Evolutionary conservation across 1,140 invertebrate genomes (phyloP), one percentile per base, ranked within the genome.

Genomic region (Lucilia sericata): DNA sequence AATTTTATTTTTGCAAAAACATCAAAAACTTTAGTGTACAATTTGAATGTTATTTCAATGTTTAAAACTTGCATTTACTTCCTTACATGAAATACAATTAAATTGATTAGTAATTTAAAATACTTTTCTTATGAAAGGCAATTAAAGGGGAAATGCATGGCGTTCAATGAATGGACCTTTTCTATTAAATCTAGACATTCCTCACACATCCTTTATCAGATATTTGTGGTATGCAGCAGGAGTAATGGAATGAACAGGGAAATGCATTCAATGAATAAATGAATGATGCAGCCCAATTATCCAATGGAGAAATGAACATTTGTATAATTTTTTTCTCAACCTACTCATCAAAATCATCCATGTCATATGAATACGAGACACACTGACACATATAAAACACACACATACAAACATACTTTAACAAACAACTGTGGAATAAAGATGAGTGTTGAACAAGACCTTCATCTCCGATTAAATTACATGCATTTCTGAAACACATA

Each of bases 381-480:
- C 30, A 76, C 65, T 21, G n/a, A 51, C 76, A 80, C 19, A 25
- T 17, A 76, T 21, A 34, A 76, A 36, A 42, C 30, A n/a, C 13
- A 74, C 17, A 13, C 76, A 76, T 30, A 36, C 34, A 21, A 0
- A 49, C 19, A 51, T 14, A 21, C 76, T 3, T 19, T 2, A 49
- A 42, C 34, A 80, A 21, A 49, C 8, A 49, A 30, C 25, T 30
- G 25, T 30, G 25, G 25, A 30, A 30, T 30, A 30, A 30, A 30
- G 25, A 30, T 30, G 36, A 34, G n/a, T 19, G n/a, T 25, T 49
- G 76, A 70, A 70, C n/a, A 25, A 70, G n/a, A 42, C 14, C 14
- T 80, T 49, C 47, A 80, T 49, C 47, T 42, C 17, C 36, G 36
- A 80, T 80, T 49, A 80, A 49, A 51, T 80, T 80, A 21, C 42